phyloP scores from a whole-genome alignment of 1,140 invertebrate species.

The Laupala kohalensis region DNA sequence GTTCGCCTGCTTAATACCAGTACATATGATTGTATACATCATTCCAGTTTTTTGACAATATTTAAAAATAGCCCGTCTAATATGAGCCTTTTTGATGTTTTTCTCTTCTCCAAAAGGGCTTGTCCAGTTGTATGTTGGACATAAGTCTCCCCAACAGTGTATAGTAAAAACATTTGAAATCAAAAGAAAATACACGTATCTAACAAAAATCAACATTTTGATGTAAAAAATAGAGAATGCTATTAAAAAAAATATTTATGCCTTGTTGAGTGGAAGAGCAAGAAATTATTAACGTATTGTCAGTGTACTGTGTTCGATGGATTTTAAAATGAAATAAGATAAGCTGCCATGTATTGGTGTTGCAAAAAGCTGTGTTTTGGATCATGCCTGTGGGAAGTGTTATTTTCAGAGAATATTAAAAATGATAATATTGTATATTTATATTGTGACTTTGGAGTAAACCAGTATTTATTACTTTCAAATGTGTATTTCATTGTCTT shows the following conservation, averaged over 20 bases:
- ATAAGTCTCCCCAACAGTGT: not conserved
- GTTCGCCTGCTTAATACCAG: conserved; percentile 10
- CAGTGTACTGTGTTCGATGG: conserved; percentile 6
- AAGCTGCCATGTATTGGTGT: conserved; percentile 11
- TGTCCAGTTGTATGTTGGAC: not conserved
- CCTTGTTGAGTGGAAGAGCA: not conserved
- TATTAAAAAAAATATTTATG: conserved; percentile 4
- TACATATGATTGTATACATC: conserved; percentile 7
- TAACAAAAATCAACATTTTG: not conserved
- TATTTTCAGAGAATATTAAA: conserved; percentile 42
- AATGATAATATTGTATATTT: conserved; percentile 24
- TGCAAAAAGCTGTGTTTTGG: conserved; percentile 9
- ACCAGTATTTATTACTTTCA: conserved; percentile 19
- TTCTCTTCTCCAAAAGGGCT: not conserved
- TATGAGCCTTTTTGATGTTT: not conserved
- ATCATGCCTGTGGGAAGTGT: conserved; percentile 27
- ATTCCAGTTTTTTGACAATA: conserved; percentile 14
- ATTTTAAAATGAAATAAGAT: conserved; percentile 1
- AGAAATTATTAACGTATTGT: not conserved
- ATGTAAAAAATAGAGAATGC: conserved; percentile 4
- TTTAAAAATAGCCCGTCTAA: not conserved
- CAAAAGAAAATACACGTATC: not conserved
- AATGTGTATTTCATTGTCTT: not conserved
- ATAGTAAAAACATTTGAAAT: not conserved
- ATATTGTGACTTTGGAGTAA: conserved; percentile 19